phyloP scores from a whole-genome alignment of 2,888 invertebrate species.

The Apoda limacodes region DNA sequence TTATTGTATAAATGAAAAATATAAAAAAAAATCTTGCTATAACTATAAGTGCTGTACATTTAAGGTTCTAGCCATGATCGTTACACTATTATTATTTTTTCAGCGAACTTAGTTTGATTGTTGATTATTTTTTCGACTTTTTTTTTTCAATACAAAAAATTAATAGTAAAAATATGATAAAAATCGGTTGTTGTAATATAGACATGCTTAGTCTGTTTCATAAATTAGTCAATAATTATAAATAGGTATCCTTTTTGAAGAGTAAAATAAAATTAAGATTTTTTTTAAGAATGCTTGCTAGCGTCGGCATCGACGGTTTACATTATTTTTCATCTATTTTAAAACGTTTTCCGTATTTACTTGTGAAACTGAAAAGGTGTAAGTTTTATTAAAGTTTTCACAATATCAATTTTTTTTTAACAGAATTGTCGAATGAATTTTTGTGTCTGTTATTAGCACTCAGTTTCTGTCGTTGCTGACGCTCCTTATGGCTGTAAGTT shows the following conservation, averaged over 20 bases:
- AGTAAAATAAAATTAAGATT: constrained; percentile 30
- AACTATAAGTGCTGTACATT: constrained; percentile 34
- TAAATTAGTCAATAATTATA: constrained; percentile 25
- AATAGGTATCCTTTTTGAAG: constrained; percentile 27
- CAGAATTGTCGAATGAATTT: constrained; percentile 18
- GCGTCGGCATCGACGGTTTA: constrained; percentile 23
- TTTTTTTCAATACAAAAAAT: constrained; percentile 14
- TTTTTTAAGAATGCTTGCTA: constrained; percentile 46
- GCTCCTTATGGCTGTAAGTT: constrained; percentile 61
- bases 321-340: background rate
- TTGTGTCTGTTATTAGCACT: constrained; percentile 9
- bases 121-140: constrained; percentile 5
- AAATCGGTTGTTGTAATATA: constrained; percentile 59
- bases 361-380: constrained; percentile 26
- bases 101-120: constrained; percentile 8
- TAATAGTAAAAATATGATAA: constrained; percentile 13
- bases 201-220: constrained; percentile 29
- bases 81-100: constrained; percentile 6
- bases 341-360: too few species aligned
- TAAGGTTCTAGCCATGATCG: constrained; percentile 15
- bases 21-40: constrained; percentile 53
- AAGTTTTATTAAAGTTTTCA: constrained; percentile 29
- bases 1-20: constrained; percentile 55
- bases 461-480: constrained; percentile 26
- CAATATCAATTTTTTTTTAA: constrained; percentile 26